Conservation (phyloP, 64 coral and sea anemone species). For the Pachyseris speciosa region DNA sequence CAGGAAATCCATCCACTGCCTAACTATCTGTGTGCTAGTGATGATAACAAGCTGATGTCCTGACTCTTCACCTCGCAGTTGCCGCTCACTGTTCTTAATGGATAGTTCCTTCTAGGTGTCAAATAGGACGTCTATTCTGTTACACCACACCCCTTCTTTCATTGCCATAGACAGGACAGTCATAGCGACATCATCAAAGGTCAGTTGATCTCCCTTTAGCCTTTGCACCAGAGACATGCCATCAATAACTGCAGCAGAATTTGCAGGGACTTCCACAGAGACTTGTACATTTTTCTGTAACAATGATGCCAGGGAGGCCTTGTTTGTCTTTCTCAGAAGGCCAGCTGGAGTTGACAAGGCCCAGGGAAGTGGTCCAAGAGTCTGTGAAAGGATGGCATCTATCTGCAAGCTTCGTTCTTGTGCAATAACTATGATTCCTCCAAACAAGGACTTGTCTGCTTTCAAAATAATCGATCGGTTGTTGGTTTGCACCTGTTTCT, state of each 20-base stretch:
- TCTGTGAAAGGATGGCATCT: slow-evolving; percentile 1
- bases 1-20: slow-evolving; percentile 50
- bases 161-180: slow-evolving; percentile 29
- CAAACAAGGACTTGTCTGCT: slow-evolving; percentile 35
- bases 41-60: slow-evolving; percentile 17
- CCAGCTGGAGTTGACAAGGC: slow-evolving; percentile 1
- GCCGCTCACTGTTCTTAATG: slow-evolving; percentile 38
- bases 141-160: not conserved
- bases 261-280: not conserved
- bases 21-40: not conserved
- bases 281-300: slow-evolving; percentile 1
- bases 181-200: slow-evolving; percentile 53
- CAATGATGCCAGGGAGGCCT: not conserved
- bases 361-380: slow-evolving; percentile 39
- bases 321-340: slow-evolving; percentile 15
- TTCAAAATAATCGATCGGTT: slow-evolving; percentile 32
- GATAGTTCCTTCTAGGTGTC: slow-evolving; percentile 43
- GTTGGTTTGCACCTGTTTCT: slow-evolving; percentile 7
- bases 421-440: slow-evolving; percentile 28
- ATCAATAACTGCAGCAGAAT: slow-evolving; percentile 25
- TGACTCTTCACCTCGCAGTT: slow-evolving; percentile 13
- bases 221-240: slow-evolving; percentile 59
- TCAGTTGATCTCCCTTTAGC: slow-evolving; percentile 17
- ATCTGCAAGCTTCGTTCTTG: slow-evolving; percentile 10
- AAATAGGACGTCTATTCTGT: slow-evolving; percentile 58